Evolutionary conservation across 2,888 invertebrate species (phyloP).

Genomic region (Drosophila algonquin): DNA sequence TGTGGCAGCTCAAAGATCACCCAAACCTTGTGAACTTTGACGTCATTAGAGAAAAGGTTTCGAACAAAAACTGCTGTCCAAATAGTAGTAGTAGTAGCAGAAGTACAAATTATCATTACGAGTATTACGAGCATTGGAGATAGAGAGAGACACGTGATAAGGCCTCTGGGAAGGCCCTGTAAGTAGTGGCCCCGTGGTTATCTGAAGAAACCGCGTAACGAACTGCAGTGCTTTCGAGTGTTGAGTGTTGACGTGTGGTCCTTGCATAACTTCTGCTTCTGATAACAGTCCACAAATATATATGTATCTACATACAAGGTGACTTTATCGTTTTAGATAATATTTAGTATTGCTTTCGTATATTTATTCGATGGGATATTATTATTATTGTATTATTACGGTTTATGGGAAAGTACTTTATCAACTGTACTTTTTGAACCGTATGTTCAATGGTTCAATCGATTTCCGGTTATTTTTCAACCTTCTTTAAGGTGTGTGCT

Average conservation of each 20-base stretch:
- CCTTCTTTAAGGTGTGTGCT: constrained; percentile 22
- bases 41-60: constrained; percentile 23
- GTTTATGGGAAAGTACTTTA: constrained; percentile 20
- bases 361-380: too few species aligned
- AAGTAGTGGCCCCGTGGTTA: neutral
- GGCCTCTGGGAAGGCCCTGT: neutral
- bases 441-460: constrained; percentile 29
- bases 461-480: constrained; percentile 9
- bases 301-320: constrained; percentile 2
- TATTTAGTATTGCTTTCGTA: constrained; percentile 6
- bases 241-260: constrained; percentile 2
- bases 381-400: neutral
- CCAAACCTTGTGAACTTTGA: constrained; percentile 10
- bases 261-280: constrained; percentile 36
- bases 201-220: constrained; percentile 3
- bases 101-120: constrained; percentile 3
- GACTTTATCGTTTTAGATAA: constrained; percentile 34
- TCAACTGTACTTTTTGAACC: constrained; percentile 14
- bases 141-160: constrained; percentile 4
- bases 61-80: constrained; percentile 25
- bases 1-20: constrained; percentile 11
- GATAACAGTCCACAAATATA: constrained; percentile 31
- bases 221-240: constrained; percentile 23
- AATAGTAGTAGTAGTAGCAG: constrained; percentile 17
- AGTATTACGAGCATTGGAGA: constrained; percentile 8